Base-by-base conservation (phyloP, 1,140 invertebrate species). In the Cotesia typhae region DNA sequence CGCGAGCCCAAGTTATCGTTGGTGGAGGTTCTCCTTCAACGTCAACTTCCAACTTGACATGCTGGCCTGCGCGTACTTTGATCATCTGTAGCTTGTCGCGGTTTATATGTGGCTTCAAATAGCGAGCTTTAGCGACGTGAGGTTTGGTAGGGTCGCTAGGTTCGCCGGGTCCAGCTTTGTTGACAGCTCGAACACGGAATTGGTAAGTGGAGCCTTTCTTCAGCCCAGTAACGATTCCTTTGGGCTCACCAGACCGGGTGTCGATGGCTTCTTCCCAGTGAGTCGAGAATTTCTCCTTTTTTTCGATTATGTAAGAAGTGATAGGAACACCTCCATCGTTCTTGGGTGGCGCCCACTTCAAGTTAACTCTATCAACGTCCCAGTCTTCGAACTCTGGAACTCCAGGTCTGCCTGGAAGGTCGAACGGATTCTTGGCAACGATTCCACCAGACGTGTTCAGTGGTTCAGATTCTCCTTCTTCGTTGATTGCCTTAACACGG, bases 381-480 rank as follows among this genome's bases (percentile, higher is more conserved):
- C 95, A 99, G 80, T 99, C 98, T 28, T 92, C 91, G 69, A 98
- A 91, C 76, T 94, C 93, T 14, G 96, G 96, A 51, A 91, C 91
- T 52, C 95, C 95, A 41, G 97, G 96, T 82, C 97, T 95, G 37
- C 93, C 92, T 75, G 97, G 92, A 69, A 93, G 89, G 83, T 97
- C 95, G 83, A 93, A 99, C 80, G 97, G 96, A 90, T 98, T 98
- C 87, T 98, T 99, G 51, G 97, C 96, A 20, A 92, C 81, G 53
- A 93, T 95, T 0, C 92, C 87, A 80, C 92, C 91, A 53, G 96
- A 95, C 10, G 97, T 96, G 79, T 95, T 93, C 61, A 99, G 83
- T 20, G 97, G 96, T 79, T 99, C 97, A 28, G 96, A 98, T 87
- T 98, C 96, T 3, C 98, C 98, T 88, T 99, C 96, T 65, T 97